phyloP scores from a whole-genome alignment of 2,113 vertebrate species.

The Cyphomyrus plagiostoma region DNA sequence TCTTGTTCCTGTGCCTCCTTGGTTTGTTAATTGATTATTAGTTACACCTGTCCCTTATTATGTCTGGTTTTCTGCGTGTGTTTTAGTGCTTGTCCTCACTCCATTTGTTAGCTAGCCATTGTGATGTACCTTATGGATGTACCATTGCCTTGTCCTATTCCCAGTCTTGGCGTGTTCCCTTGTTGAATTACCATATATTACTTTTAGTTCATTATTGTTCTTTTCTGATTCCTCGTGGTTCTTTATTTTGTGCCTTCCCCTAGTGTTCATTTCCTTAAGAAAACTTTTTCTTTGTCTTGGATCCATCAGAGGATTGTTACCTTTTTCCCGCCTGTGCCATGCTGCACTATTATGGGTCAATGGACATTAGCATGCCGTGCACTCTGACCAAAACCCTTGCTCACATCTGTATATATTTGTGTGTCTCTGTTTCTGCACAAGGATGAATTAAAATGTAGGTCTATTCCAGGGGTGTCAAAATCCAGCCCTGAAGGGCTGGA shows the following conservation, averaged over 20 bases:
- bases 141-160: too few species aligned
- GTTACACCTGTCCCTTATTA: neutral
- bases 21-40: neutral
- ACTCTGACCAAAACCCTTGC: neutral
- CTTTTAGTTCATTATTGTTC: neutral
- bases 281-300: too few species aligned
- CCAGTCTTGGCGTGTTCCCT: neutral
- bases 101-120: neutral
- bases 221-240: neutral
- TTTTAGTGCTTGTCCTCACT: neutral
- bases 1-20: neutral
- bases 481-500: too few species aligned
- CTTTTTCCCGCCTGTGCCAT: too few species aligned
- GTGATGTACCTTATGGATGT: neutral
- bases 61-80: neutral
- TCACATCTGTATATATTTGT: neutral
- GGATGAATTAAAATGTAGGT: neutral
- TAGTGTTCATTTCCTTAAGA: neutral
- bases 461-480: neutral
- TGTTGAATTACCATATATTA: neutral
- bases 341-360: too few species aligned
- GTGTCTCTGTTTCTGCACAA: neutral
- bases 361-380: neutral
- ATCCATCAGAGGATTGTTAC: too few species aligned
- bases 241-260: neutral